Conservation (phyloP, 2,888 invertebrate species). For the Brenthis hecate region DNA sequence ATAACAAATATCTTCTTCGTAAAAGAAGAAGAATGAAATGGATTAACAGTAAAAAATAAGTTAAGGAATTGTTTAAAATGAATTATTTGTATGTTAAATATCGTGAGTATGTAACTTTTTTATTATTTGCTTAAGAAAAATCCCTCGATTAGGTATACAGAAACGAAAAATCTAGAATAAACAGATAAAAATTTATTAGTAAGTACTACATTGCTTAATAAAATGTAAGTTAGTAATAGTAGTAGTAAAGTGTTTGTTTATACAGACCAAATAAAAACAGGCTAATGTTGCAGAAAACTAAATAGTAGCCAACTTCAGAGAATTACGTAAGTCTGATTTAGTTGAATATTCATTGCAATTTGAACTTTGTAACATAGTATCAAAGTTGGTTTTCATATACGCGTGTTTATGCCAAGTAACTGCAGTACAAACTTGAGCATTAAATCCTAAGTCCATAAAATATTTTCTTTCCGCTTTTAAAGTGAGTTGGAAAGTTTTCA, state of each 20-base stretch:
- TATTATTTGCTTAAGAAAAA: too few species aligned
- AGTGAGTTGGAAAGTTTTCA: slow-evolving; percentile 4
- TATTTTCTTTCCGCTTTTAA: slow-evolving; percentile 13
- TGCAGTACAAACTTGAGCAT: slow-evolving; percentile 24
- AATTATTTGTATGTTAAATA: too few species aligned
- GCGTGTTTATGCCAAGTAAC: slow-evolving; percentile 12
- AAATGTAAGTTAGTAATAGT: too few species aligned
- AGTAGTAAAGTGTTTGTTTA: not conserved
- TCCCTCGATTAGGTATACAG: too few species aligned
- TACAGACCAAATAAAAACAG: not conserved
- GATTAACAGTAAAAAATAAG: too few species aligned
- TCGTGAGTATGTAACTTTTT: too few species aligned
- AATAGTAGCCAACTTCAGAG: slow-evolving; percentile 11
- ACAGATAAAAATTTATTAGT: too few species aligned
- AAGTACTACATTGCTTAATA: too few species aligned
- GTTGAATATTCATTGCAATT: slow-evolving; percentile 1
- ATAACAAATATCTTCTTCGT: too few species aligned
- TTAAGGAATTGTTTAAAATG: too few species aligned
- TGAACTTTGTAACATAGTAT: not conserved
- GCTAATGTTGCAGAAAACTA: slow-evolving; percentile 5
- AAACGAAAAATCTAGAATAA: too few species aligned
- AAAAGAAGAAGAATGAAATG: too few species aligned
- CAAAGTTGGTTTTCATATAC: slow-evolving; percentile 12
- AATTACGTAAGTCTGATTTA: slow-evolving; percentile 12
- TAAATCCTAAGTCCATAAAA: slow-evolving; percentile 18